phyloP scores from a whole-genome alignment of 2,113 vertebrate genomes.

The Eublepharis macularius region DNA sequence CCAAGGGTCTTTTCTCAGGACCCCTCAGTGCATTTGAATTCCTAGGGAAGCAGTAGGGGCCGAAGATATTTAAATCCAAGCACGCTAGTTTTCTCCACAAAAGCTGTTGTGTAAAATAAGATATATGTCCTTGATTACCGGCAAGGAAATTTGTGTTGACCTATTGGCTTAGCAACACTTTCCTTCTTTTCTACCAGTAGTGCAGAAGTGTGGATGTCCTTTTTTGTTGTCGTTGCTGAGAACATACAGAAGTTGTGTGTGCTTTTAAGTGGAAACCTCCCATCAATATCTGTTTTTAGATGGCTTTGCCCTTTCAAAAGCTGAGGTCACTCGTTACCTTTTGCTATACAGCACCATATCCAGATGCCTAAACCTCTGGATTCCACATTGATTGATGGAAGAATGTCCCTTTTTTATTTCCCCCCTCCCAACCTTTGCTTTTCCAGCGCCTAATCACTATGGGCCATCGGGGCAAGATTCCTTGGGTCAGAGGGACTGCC shows the following conservation, averaged over 20 bases:
- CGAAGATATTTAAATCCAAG: background rate
- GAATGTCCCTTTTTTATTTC: background rate
- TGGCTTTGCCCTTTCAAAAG: too few relatives aligned
- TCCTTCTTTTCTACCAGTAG: background rate
- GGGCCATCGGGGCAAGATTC: background rate
- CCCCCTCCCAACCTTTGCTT: background rate
- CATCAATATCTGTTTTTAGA: background rate
- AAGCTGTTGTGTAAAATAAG: background rate
- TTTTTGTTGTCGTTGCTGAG: too few relatives aligned
- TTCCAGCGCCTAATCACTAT: background rate
- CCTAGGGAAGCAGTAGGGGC: background rate
- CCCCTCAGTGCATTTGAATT: background rate
- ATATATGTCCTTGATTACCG: background rate
- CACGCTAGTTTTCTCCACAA: background rate
- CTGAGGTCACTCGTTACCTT: too few relatives aligned
- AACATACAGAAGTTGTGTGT: background rate
- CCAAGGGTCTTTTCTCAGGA: too few relatives aligned
- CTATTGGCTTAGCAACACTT: background rate
- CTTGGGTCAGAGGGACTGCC: background rate
- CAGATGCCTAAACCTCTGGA: background rate
- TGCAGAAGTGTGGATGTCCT: background rate
- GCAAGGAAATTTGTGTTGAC: background rate
- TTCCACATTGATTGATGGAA: background rate
- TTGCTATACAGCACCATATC: background rate
- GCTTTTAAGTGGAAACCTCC: background rate